A percentile compares a stretch with the other conserved stretches of the same genome.
These are phyloP conservation scores for human (Homo sapiens) DNA, from an alignment of 2,113 vertebrate genomes.

Conservation along the genomic window GRCh38 chr11:22489001-22489500, in stretches of 20 bases:
- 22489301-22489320: background rate
- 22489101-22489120: background rate
- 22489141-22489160: background rate
- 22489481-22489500: background rate
- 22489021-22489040: background rate
- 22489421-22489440: background rate
- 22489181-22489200: background rate
- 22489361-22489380: background rate
- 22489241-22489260: background rate
- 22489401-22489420: background rate
- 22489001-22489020: background rate
- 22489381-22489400: background rate
- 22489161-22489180: background rate
- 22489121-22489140: background rate
- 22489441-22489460: background rate
- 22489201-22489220: background rate
- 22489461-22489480: background rate
- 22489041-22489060: background rate
- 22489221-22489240: background rate
- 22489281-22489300: background rate
- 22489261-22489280: background rate
- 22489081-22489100: background rate
- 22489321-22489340: background rate
- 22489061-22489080: background rate
- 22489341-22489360: background rate